phyloP scores from a whole-genome alignment of 2,113 vertebrate genomes.

The Sander lucioperca region DNA sequence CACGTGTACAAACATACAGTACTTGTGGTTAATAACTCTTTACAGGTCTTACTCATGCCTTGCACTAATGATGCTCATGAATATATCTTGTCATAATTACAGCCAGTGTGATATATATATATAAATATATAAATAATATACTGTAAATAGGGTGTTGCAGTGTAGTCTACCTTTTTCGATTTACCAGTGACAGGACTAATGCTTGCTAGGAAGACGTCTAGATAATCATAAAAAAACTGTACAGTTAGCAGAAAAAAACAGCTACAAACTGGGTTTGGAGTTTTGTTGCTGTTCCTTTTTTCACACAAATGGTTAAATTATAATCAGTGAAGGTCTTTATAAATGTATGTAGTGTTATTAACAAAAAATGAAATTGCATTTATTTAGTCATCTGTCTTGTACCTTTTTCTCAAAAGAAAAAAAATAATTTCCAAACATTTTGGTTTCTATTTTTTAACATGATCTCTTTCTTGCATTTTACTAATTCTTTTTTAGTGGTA shows the following conservation, averaged over 20 bases:
- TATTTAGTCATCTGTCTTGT: conserved; percentile 80
- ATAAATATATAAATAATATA: conserved; percentile 90
- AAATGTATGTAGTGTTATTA: conserved; percentile 90
- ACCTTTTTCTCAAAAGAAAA: conserved; percentile 65
- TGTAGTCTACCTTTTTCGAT: conserved; percentile 92
- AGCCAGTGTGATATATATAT: conserved; percentile 82
- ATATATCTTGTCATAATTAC: conserved; percentile 85
- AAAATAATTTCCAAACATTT: conserved; percentile 56
- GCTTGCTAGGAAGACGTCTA: conserved; percentile 91
- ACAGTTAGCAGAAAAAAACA: conserved; percentile 91
- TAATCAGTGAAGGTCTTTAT: conserved; percentile 92
- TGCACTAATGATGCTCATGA: conserved; percentile 86
- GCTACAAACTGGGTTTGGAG: conserved; percentile 83
- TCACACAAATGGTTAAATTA: conserved; percentile 89
- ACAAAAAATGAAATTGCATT: conserved; percentile 80
- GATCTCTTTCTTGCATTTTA: conserved; percentile 60
- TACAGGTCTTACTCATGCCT: conserved; percentile 84
- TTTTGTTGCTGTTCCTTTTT: conserved; percentile 86
- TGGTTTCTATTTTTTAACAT: conserved; percentile 74
- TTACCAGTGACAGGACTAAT: conserved; percentile 95
- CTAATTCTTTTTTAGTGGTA: conserved; percentile 43
- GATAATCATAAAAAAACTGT: conserved; percentile 89
- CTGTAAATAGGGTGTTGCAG: conserved; percentile 98
- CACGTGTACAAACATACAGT: conserved; percentile 5
- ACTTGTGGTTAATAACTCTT: conserved; percentile 66